Conservation (phyloP, 2,797 vertebrate genomes). For the Passerculus sandwichensis region DNA sequence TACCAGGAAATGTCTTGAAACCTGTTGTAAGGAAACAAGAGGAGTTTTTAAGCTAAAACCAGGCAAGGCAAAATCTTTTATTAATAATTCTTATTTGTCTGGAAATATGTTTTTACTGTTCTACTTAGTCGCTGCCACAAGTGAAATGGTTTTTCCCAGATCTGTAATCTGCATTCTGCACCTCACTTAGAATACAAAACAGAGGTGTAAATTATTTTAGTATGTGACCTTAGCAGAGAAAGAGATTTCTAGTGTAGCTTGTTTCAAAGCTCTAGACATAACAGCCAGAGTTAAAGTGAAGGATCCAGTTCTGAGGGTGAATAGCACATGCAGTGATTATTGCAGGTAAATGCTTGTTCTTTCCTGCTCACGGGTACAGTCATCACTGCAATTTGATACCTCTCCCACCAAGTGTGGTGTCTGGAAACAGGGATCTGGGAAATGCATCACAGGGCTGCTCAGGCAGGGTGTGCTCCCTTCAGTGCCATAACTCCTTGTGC, state of each 20-base stretch:
- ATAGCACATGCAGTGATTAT: not conserved
- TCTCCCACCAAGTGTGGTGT: slow-evolving; percentile 6
- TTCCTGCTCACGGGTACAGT: not conserved
- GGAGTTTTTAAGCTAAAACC: not conserved
- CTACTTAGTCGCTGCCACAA: not conserved
- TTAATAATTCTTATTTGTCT: slow-evolving; percentile 13
- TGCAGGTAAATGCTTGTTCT: slow-evolving; percentile 54
- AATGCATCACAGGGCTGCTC: slow-evolving; percentile 33
- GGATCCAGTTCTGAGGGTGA: not conserved
- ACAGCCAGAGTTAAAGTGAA: not conserved
- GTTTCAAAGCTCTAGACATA: not conserved
- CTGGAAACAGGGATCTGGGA: slow-evolving; percentile 53
- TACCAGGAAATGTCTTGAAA: slow-evolving; percentile 10
- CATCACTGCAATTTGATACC: slow-evolving; percentile 30
- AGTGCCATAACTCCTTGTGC: not conserved
- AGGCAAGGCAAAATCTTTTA: not conserved
- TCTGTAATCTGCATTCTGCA: not conserved
- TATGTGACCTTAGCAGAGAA: not conserved
- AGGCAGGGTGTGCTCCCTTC: slow-evolving; percentile 35
- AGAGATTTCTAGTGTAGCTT: not conserved
- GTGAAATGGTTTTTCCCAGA: not conserved
- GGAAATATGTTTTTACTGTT: slow-evolving; percentile 36
- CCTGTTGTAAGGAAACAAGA: not conserved
- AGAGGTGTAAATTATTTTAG: slow-evolving; percentile 3
- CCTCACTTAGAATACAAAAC: not conserved